Evolutionary conservation across 2,888 invertebrate genomes (phyloP), one percentile per base, ranked within the genome.

Genomic region (Smittia aterrima): DNA sequence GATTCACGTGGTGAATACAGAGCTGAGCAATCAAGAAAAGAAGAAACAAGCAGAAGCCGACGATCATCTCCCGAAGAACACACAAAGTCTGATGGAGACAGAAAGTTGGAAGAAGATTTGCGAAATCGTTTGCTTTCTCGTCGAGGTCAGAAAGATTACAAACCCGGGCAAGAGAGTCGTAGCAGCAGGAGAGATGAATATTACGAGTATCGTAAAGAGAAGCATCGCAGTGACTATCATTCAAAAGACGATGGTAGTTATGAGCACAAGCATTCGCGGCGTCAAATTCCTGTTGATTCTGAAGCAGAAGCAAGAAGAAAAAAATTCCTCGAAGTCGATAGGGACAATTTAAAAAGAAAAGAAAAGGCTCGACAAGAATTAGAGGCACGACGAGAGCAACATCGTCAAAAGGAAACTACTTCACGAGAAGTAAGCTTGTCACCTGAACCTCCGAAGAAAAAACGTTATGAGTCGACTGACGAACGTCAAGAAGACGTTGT

Each of bases 361-460:
- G 90, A 93, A 83, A 92, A 90, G 87, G 90, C 90, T 1, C 87
- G 91, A 77, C 86, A 87, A 73, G 92, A 92, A 79, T 81, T 92
- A 16, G 91, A 92, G 80, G 89, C 92, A 0, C 85, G 93, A 13
- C 86, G 92, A 58, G 85, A 87, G 78, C 85, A 87, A 76, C 83
- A 87, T 53, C 84, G 88, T 1, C 86, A 87, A 62, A 74, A 74
- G 16, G 75, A 83, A 77, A 75, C 78, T 84, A 32, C 76, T 75
- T 64, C 74, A 24, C 78, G 75, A 9, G 77, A 80, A 20, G 80
- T 83, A 32, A 77, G 16, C 64, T 75, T 78, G 4, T 75, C 71
- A 18, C 78, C 79, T 13, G 80, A 80, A 32, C 76, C 77, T 66
- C 76, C 77, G 70, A 77, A 76, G 76, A 74, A 77, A 75, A 62